Percentiles rank a stretch among this genome's conserved stretches.
Evolutionary conservation across 2,113 vertebrate genomes (phyloP).

Genomic region (Rhombomys opimus): DNA sequence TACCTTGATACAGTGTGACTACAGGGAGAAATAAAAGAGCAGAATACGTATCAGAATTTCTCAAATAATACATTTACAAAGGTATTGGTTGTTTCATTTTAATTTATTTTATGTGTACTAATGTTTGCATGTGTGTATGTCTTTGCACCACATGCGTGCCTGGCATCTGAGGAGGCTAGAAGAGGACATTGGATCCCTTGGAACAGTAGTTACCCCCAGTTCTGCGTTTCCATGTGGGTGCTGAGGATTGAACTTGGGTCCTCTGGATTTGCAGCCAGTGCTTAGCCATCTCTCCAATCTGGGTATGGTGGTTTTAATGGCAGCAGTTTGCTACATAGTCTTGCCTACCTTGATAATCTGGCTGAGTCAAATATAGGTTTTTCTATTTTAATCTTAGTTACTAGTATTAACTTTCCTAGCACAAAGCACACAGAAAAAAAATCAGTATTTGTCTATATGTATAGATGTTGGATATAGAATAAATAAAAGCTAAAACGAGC

Average conservation of each 20-base stretch:
- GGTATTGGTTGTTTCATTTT: neutral
- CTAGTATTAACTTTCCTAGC: neutral
- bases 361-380: neutral
- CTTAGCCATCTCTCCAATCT: neutral
- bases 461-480: neutral
- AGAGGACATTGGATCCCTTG: neutral
- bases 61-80: neutral
- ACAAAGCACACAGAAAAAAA: neutral
- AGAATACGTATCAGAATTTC: neutral
- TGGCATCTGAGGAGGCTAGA: neutral
- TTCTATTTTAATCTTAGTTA: neutral
- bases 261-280: neutral
- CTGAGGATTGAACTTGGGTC: neutral
- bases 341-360: neutral
- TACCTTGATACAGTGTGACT: neutral
- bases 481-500: neutral
- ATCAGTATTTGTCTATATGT: no score
- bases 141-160: neutral
- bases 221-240: neutral
- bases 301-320: neutral
- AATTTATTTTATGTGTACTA: neutral
- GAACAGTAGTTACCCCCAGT: neutral
- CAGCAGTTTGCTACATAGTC: neutral
- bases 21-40: neutral
- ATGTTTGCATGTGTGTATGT: neutral